These are phyloP conservation scores for Heliconius sara DNA, from an alignment of 2,888 invertebrate species.

Conservation along the genomic window DNA sequence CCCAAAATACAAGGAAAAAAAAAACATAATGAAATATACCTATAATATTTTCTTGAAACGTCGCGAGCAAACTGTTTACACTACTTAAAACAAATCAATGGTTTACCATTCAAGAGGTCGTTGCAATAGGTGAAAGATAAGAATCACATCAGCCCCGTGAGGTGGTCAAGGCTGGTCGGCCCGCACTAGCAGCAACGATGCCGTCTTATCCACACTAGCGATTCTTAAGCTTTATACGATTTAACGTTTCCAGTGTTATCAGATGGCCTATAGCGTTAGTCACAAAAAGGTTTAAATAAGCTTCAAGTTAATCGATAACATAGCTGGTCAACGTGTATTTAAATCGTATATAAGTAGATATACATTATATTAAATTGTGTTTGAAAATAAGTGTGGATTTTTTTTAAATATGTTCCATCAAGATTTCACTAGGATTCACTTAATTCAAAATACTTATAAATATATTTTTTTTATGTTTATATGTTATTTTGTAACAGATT, in stretches of 20 bases:
- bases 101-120: conserved; percentile 43
- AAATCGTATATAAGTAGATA: neutral
- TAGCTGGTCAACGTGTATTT: conserved; percentile 42
- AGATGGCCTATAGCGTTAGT: conserved; percentile 68
- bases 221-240: conserved; percentile 77
- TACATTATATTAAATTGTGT: neutral
- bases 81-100: conserved; percentile 12
- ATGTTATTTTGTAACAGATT: no score
- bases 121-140: conserved; percentile 49
- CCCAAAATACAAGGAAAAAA: neutral
- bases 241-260: conserved; percentile 75
- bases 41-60: neutral
- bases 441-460: no score
- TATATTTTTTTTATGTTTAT: no score
- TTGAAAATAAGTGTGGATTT: neutral
- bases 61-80: no score
- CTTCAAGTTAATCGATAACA: conserved; percentile 68
- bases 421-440: neutral
- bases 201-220: conserved; percentile 63
- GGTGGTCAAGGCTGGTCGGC: conserved; percentile 67
- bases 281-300: conserved; percentile 70
- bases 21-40: neutral
- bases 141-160: conserved; percentile 63
- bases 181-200: conserved; percentile 43
- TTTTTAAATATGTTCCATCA: neutral